Percentiles rank a stretch among this genome's conserved stretches.
Conservation (phyloP, 2,888 invertebrate genomes). For the Biston betularia region DNA sequence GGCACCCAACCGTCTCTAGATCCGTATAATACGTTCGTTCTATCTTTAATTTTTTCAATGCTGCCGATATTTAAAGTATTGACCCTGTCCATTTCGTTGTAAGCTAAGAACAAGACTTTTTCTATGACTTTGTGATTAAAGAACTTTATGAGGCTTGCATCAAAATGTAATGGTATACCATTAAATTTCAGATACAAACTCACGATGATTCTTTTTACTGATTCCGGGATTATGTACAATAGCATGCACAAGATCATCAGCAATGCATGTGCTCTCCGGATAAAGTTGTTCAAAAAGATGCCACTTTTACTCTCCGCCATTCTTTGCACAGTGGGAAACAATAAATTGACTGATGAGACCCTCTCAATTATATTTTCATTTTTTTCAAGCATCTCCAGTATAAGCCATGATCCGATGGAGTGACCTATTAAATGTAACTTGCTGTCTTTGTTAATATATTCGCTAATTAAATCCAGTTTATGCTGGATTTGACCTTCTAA, state of each 20-base stretch:
- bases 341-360: conserved; percentile 88
- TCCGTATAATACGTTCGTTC: conserved; percentile 90
- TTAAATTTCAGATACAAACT: conserved; percentile 83
- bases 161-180: conserved; percentile 80
- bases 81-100: conserved; percentile 93
- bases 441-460: conserved; percentile 90
- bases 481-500: conserved; percentile 93
- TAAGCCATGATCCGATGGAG: conserved; percentile 96
- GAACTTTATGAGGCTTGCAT: conserved; percentile 83
- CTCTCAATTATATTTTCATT: conserved; percentile 80
- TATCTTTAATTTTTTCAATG: conserved; percentile 87
- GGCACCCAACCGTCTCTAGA: conserved; percentile 94
- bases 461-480: conserved; percentile 92
- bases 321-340: conserved; percentile 95
- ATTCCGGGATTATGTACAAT: conserved; percentile 81
- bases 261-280: conserved; percentile 70
- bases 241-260: conserved; percentile 73
- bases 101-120: conserved; percentile 90
- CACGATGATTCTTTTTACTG: conserved; percentile 81
- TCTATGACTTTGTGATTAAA: conserved; percentile 86
- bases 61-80: conserved; percentile 87
- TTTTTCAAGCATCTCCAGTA: conserved; percentile 90
- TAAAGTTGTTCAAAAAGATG: conserved; percentile 87
- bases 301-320: conserved; percentile 93
- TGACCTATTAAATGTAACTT: conserved; percentile 94